Conservation (phyloP, 2,888 invertebrate genomes). For the Apotomis turbidana region DNA sequence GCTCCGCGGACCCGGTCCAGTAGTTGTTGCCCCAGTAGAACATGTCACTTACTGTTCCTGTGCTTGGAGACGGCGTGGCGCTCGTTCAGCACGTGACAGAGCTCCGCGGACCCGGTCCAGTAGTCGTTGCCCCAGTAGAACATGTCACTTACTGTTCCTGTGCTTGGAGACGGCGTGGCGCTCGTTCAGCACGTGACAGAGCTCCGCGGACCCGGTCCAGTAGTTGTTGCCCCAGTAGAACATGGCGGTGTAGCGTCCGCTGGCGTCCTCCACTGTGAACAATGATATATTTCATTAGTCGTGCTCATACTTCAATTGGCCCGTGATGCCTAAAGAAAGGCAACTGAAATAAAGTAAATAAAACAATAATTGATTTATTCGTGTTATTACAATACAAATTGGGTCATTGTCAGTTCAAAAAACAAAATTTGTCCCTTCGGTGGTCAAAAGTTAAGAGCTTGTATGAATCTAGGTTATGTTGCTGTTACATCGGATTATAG, state of each 20-base stretch:
- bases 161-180: conserved; percentile 57
- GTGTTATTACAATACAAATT: too few species aligned
- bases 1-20: conserved; percentile 29
- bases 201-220: conserved; percentile 90
- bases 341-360: too few species aligned
- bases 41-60: conserved; percentile 42
- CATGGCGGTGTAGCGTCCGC: conserved; percentile 90
- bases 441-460: too few species aligned
- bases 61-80: conserved; percentile 83
- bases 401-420: too few species aligned
- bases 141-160: conserved; percentile 43
- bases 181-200: conserved; percentile 86
- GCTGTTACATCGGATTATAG: too few species aligned
- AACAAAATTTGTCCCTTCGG: too few species aligned
- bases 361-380: too few species aligned
- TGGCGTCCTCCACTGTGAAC: conserved; percentile 83
- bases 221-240: conserved; percentile 93
- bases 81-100: conserved; percentile 74
- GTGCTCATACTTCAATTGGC: not conserved
- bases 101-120: conserved; percentile 28
- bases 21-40: conserved; percentile 35
- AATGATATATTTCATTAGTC: not conserved
- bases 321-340: not conserved
- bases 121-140: conserved; percentile 36
- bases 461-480: too few species aligned